Percentiles rank a stretch among this genome's conserved stretches.
These are phyloP conservation scores for Drosophila meridionalis DNA, from an alignment of 2,888 invertebrate genomes.

Conservation along the genomic window DNA sequence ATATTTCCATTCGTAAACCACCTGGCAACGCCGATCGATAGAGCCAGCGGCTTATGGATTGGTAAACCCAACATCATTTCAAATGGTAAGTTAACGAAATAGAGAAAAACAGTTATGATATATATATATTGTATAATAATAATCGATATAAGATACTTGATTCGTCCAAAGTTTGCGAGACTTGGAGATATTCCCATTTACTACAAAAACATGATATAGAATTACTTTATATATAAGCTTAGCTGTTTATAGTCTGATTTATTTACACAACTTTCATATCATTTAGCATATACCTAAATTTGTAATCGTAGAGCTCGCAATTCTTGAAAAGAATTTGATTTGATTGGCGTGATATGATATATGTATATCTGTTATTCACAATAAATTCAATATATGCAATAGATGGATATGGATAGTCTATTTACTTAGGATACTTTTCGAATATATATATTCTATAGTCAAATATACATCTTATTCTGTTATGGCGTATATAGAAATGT, in stretches of 20 bases:
- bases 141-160: background rate
- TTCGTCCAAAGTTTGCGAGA: background rate
- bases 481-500: no score
- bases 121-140: background rate
- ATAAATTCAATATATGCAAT: no score
- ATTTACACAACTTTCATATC: background rate
- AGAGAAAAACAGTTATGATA: background rate
- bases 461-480: no score
- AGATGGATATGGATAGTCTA: no score
- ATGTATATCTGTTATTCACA: no score
- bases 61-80: constrained; percentile 22
- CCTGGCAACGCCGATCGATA: constrained; percentile 23
- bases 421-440: no score
- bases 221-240: background rate
- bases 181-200: background rate
- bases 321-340: background rate
- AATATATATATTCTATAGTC: no score
- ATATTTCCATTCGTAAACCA: constrained; percentile 23
- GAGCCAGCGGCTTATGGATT: constrained; percentile 30
- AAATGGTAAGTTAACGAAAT: constrained; percentile 23
- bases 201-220: background rate
- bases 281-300: no score
- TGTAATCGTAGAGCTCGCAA: background rate
- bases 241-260: background rate
- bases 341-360: background rate